Percentiles rank a stretch among this genome's conserved stretches.
Conservation (phyloP, 2,797 vertebrate genomes). For the Notolabrus celidotus region DNA sequence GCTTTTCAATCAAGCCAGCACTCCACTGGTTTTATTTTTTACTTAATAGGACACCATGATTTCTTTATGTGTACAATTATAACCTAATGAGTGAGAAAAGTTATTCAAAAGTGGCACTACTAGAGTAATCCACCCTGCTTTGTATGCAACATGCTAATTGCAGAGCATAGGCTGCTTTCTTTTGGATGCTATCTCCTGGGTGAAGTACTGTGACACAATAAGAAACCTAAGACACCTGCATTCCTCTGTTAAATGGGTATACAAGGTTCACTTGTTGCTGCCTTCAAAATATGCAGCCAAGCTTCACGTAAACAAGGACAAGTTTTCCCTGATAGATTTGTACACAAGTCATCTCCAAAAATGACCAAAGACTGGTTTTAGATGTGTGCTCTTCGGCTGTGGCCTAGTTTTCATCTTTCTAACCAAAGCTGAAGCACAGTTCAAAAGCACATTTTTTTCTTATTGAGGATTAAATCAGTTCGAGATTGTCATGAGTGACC, state of each 20-base stretch:
- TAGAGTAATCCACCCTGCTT: no score
- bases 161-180: no score
- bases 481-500: background rate
- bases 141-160: no score
- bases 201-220: no score
- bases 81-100: no score
- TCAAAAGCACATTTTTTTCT: background rate
- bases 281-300: constrained; percentile 2
- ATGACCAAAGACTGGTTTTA: background rate
- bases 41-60: no score
- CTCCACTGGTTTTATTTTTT: no score
- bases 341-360: background rate
- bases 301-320: background rate
- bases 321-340: constrained; percentile 7
- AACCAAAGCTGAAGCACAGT: background rate
- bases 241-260: background rate
- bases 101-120: no score
- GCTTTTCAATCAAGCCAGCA: no score
- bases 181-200: no score
- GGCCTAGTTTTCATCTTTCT: background rate
- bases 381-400: background rate
- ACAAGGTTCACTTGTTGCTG: constrained; percentile 31
- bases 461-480: background rate
- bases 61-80: no score
- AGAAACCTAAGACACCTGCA: background rate